These are phyloP conservation scores for Cranoglanis bouderius DNA, from an alignment of 2,113 vertebrate genomes.

Conservation along the genomic window DNA sequence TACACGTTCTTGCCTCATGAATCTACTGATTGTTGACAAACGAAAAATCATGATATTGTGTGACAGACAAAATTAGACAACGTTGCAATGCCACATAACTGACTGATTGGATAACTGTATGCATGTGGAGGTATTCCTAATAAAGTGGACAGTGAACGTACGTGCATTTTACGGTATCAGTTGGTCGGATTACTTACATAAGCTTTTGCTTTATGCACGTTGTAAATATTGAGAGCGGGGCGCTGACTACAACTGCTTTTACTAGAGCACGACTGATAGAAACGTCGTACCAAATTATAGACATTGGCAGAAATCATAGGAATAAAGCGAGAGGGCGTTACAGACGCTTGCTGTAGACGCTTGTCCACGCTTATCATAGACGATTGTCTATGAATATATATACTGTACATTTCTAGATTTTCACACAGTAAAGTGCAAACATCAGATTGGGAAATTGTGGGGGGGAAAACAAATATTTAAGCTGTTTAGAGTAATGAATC, in stretches of 20 bases:
- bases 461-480: no score
- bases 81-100: no score
- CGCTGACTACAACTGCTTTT: neutral
- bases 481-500: no score
- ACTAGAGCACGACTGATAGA: neutral
- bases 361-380: no score
- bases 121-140: neutral
- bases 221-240: neutral
- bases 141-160: neutral
- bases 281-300: neutral
- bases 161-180: no score
- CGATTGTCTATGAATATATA: no score
- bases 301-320: neutral
- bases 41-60: neutral
- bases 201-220: neutral
- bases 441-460: no score
- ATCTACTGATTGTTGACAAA: no score
- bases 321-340: neutral
- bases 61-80: no score
- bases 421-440: no score
- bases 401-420: no score
- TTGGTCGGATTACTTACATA: neutral
- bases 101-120: neutral
- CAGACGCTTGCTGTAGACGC: no score
- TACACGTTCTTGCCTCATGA: neutral